A percentile compares a stretch with the other conserved stretches of the same genome.
phyloP scores from a whole-genome alignment of 2,113 vertebrate species.

The Poecilia latipinna region DNA sequence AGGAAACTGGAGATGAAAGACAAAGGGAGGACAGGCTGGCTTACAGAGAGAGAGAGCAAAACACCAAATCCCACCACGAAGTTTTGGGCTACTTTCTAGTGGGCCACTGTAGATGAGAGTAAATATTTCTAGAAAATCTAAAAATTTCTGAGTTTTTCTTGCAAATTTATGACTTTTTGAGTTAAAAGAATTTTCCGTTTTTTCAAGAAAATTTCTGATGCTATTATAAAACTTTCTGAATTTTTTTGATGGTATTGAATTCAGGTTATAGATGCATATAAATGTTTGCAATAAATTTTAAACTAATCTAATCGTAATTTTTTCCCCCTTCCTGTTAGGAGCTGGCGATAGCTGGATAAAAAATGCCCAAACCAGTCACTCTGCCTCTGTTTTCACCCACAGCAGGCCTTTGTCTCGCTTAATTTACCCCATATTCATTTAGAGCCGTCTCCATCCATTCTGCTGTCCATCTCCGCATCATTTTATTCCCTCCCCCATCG shows the following conservation, averaged over 20 bases:
- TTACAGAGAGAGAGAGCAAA: slow-evolving; percentile 20
- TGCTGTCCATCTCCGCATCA: slow-evolving; percentile 30
- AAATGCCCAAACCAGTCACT: not conserved
- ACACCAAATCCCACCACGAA: too few species aligned
- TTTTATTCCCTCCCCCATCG: slow-evolving; percentile 17
- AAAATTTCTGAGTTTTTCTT: too few species aligned
- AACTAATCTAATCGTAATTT: not conserved
- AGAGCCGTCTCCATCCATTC: slow-evolving; percentile 4
- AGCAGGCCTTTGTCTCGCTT: slow-evolving; percentile 12
- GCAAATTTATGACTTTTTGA: too few species aligned
- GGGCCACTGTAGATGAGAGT: too few species aligned
- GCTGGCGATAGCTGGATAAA: not conserved
- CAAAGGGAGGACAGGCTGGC: slow-evolving; percentile 50
- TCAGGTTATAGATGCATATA: not conserved
- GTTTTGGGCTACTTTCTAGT: too few species aligned
- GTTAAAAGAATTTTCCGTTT: too few species aligned
- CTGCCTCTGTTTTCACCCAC: not conserved
- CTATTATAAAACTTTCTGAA: too few species aligned
- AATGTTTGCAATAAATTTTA: not conserved
- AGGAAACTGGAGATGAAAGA: slow-evolving; percentile 36
- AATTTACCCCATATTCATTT: slow-evolving; percentile 1
- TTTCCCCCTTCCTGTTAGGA: not conserved
- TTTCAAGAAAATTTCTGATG: too few species aligned
- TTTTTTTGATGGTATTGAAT: too few species aligned
- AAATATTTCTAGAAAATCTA: too few species aligned